A percentile compares a stretch with the other conserved stretches of the same genome.
Conservation (phyloP, 1,140 invertebrate species). For the Drosophila parabipectinata region DNA sequence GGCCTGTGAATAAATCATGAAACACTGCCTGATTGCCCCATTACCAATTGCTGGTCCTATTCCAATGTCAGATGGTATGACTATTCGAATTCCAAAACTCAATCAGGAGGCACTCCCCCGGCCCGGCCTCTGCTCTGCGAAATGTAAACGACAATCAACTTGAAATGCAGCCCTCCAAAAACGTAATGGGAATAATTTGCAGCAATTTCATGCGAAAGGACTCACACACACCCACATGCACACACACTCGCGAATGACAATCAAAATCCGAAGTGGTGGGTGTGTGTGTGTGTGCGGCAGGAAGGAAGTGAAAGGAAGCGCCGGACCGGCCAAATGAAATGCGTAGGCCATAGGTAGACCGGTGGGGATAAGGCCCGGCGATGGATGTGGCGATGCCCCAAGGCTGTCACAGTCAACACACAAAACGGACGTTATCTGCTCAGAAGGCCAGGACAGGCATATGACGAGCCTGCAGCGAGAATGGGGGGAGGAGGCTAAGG, state of each 20-base stretch:
- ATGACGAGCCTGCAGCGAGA: slow-evolving; percentile 15
- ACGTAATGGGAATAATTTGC: slow-evolving; percentile 82
- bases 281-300: slow-evolving; percentile 24
- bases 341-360: slow-evolving; percentile 51
- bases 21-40: slow-evolving; percentile 21
- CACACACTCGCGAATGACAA: slow-evolving; percentile 70
- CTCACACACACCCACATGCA: slow-evolving; percentile 13
- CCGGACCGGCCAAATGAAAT: slow-evolving; percentile 67
- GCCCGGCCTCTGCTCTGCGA: slow-evolving; percentile 32
- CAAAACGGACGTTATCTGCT: slow-evolving; percentile 62
- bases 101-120: slow-evolving; percentile 46
- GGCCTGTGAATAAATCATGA: slow-evolving; percentile 20
- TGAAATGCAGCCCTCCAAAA: slow-evolving; percentile 74
- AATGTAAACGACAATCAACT: slow-evolving; percentile 82
- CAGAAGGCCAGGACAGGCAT: slow-evolving; percentile 24
- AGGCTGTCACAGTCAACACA: slow-evolving; percentile 77
- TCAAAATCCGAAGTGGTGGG: slow-evolving; percentile 73
- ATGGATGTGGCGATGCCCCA: slow-evolving; percentile 51
- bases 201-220: slow-evolving; percentile 74
- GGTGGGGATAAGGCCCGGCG: slow-evolving; percentile 10
- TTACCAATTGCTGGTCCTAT: slow-evolving; percentile 13
- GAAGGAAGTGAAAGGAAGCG: slow-evolving; percentile 41
- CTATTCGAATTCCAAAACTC: slow-evolving; percentile 29
- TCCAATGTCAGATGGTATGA: not conserved
- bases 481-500: not conserved